A percentile compares a stretch with the other conserved stretches of the same genome.
Conservation (phyloP, 2,113 vertebrate species). For the Labeo catla region DNA sequence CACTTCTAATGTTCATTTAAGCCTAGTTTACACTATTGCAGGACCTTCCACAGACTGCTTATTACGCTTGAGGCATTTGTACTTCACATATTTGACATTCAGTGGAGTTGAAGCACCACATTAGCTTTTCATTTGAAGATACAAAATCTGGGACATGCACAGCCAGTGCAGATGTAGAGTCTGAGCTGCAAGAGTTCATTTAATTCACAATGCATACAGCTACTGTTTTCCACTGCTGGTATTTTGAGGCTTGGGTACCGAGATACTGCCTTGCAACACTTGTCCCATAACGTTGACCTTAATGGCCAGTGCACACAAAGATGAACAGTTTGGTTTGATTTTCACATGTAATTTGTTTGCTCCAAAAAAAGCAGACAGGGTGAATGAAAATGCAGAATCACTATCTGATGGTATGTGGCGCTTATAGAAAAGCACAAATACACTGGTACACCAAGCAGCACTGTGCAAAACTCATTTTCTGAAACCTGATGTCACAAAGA, state of each 20-base stretch:
- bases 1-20: background rate
- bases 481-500: background rate
- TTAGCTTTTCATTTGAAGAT: background rate
- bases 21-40: background rate
- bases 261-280: background rate
- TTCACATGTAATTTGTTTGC: background rate
- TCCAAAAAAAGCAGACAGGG: background rate
- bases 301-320: no score
- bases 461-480: background rate
- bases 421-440: no score
- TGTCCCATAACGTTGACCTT: background rate
- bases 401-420: no score
- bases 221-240: no score
- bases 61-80: background rate
- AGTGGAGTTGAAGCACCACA: background rate
- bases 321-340: background rate
- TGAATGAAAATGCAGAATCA: background rate
- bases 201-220: background rate
- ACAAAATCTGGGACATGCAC: background rate
- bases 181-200: background rate
- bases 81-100: background rate
- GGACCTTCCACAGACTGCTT: background rate
- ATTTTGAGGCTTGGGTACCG: background rate
- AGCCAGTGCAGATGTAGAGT: background rate
- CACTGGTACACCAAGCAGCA: no score